Base-by-base conservation (phyloP, 2,113 vertebrate genomes). In the Oncorhynchus keta region DNA sequence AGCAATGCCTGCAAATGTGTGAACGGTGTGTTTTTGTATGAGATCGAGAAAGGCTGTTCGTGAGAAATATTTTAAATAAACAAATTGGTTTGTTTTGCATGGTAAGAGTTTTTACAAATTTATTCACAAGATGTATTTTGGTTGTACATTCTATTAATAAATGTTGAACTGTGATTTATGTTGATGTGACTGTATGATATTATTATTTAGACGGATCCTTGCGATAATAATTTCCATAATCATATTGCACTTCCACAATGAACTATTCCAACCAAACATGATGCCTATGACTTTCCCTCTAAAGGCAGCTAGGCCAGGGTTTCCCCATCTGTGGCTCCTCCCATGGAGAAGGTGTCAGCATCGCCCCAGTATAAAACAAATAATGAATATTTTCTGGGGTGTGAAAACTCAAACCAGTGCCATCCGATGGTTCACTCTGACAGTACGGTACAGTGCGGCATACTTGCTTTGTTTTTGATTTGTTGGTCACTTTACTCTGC, bases 301-400 rank as follows among this genome's bases (percentile, higher is more conserved):
- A 22, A 67, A 28, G 14, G 1, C 14, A 67, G 65, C 14, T 30
- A 5, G 26, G 16, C 14, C 51, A 55, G 5, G 4, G 6, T 48
- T n/a, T 45, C 39, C 39, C 39, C 8, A 22, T 20, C 2, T 3
- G 4, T 72, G 78, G 77, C 86, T 85, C 89, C 88, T 70, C 90
- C 90, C 83, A 74, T 6, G 45, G 49, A 55, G 35, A 69, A 70
- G 24, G 66, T 75, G 73, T 35, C 39, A 69, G 55, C 3, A 3
- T 2, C 55, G 48, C 35, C 65, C 75, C 76, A 70, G 68, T 78
- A 81, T 73, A 80, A 78, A 49, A 84, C 68, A 82, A 86, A 80
- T 61, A 66, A 78, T 79, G 35, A 68, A 61, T 74, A 39, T 11
- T 67, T 20, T 24, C 11, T 61, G 76, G 72, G 51, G 39, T 45